A percentile compares a stretch with the other conserved stretches of the same genome.
phyloP scores from a whole-genome alignment of 2,797 vertebrate species.

The Mus spretus region DNA sequence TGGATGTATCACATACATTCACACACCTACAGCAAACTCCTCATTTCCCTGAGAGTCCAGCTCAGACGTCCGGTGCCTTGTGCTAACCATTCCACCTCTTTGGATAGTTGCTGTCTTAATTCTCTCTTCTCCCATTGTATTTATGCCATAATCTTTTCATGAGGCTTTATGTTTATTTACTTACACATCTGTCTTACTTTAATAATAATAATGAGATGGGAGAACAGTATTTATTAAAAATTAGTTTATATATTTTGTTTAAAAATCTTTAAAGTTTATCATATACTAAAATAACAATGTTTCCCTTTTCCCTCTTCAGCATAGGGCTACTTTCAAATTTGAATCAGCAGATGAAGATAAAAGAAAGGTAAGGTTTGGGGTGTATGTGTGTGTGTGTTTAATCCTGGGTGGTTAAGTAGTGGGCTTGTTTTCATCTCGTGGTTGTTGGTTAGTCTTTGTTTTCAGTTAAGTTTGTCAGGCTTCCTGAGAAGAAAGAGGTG shows the following conservation, averaged over 20 bases:
- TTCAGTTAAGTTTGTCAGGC: constrained; percentile 62
- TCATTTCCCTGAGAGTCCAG: neutral
- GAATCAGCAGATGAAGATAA: constrained; percentile 94
- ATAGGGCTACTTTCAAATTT: constrained; percentile 94
- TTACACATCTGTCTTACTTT: constrained; percentile 9
- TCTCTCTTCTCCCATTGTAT: neutral
- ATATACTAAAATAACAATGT: constrained; percentile 75
- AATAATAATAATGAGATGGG: constrained; percentile 32
- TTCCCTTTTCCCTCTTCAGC: constrained; percentile 90
- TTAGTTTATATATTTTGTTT: constrained; percentile 51
- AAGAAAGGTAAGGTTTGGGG: constrained; percentile 92
- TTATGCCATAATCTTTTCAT: constrained; percentile 53
- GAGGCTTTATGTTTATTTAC: constrained; percentile 44
- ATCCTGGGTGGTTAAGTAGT: constrained; percentile 36
- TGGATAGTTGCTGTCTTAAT: neutral
- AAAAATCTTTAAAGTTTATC: constrained; percentile 46
- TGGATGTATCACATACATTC: neutral
- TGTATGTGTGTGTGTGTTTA: neutral
- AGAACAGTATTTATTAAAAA: constrained; percentile 34
- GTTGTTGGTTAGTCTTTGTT: constrained; percentile 51
- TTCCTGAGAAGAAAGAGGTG: constrained; percentile 47
- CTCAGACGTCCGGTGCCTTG: neutral
- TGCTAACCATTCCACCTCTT: constrained; percentile 1
- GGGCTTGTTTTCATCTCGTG: constrained; percentile 53
- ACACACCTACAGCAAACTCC: neutral